phyloP scores from a whole-genome alignment of 2,888 invertebrate genomes.

The Petrophora chlorosata region DNA sequence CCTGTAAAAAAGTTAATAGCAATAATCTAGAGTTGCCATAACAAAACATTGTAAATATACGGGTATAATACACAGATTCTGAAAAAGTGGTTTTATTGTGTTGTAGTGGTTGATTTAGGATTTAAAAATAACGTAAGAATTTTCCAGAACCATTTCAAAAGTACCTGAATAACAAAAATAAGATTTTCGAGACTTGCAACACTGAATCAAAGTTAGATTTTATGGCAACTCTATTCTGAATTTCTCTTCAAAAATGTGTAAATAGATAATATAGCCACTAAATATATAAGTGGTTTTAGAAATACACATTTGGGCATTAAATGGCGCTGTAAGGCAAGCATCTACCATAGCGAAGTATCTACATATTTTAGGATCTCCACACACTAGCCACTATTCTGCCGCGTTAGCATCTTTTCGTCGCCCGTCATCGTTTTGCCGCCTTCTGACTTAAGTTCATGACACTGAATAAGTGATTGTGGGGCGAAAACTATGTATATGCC shows the following conservation, averaged over 20 bases:
- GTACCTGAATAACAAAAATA: conserved; percentile 26
- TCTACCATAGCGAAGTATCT: background rate
- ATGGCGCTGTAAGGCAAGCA: background rate
- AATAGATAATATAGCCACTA: background rate
- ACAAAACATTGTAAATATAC: conserved; percentile 25
- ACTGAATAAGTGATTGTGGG: no score
- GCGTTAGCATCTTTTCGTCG: no score
- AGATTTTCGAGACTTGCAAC: conserved; percentile 17
- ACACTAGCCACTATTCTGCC: no score
- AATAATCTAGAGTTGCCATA: conserved; percentile 40
- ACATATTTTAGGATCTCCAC: no score
- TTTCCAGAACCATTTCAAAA: conserved; percentile 21
- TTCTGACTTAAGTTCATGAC: no score
- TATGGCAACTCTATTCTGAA: conserved; percentile 26
- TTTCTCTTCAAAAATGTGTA: conserved; percentile 3
- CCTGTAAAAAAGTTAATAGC: conserved; percentile 18
- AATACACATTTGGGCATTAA: conserved; percentile 19
- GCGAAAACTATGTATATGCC: no score
- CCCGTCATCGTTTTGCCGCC: no score
- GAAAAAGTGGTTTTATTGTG: no score
- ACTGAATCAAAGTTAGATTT: conserved; percentile 7
- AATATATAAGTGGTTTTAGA: conserved; percentile 1
- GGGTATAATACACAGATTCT: conserved; percentile 10
- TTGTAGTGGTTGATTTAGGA: no score
- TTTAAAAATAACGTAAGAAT: conserved; percentile 17